Conservation (phyloP, 2,797 vertebrate genomes). For the Fistularia tabacaria region DNA sequence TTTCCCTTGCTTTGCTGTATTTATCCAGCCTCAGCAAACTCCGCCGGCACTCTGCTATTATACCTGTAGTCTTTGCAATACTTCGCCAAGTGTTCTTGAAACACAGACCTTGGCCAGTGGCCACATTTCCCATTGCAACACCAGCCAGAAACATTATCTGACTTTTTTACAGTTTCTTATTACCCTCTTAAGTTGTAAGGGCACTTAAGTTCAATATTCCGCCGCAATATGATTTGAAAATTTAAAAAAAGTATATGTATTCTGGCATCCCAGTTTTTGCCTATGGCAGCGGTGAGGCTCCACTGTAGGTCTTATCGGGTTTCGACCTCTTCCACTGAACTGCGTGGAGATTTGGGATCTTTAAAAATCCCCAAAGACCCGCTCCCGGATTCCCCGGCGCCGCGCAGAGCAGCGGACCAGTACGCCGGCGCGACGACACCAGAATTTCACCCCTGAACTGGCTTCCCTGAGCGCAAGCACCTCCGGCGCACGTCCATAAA, state of each 20-base stretch:
- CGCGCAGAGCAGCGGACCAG: too few relatives aligned
- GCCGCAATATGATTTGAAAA: neutral
- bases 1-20: neutral
- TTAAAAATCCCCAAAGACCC: too few relatives aligned
- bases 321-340: too few relatives aligned
- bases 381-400: too few relatives aligned
- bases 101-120: slow-evolving; percentile 51
- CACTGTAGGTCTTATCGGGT: too few relatives aligned
- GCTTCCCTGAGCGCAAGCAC: slow-evolving; percentile 26
- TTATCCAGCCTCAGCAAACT: slow-evolving; percentile 18
- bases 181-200: slow-evolving; percentile 50
- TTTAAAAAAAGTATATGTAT: too few relatives aligned
- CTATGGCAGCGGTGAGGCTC: too few relatives aligned
- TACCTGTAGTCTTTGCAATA: slow-evolving; percentile 54
- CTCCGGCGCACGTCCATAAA: slow-evolving; percentile 38
- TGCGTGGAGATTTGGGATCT: too few relatives aligned
- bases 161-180: slow-evolving; percentile 63
- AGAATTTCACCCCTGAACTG: slow-evolving; percentile 31
- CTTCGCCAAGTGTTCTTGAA: slow-evolving; percentile 60
- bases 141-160: slow-evolving; percentile 62
- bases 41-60: slow-evolving; percentile 44
- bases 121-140: slow-evolving; percentile 69
- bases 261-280: too few relatives aligned
- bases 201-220: slow-evolving; percentile 17
- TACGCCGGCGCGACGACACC: too few relatives aligned